Evolutionary conservation across 2,888 invertebrate species (phyloP).

Genomic region (Vesta saturnalis): DNA sequence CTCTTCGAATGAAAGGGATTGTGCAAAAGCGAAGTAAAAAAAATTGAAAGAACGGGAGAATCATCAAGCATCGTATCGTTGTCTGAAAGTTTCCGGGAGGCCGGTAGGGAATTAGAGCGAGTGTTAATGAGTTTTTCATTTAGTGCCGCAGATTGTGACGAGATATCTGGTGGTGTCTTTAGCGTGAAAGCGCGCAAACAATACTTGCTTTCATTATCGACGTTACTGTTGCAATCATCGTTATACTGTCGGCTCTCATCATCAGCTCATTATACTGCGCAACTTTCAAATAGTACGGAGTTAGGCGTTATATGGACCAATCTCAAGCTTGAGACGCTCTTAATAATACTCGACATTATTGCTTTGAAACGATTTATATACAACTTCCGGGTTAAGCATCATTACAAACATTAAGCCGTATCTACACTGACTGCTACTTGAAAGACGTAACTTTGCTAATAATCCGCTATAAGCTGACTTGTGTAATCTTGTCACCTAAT

Average conservation of each 20-base stretch:
- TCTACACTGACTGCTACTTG: not conserved
- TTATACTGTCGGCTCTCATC: constrained; percentile 28
- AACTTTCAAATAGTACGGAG: constrained; percentile 35
- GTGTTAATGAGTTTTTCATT: constrained; percentile 60
- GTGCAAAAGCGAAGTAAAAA: constrained; percentile 28
- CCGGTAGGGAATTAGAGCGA: constrained; percentile 49
- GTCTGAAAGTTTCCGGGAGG: constrained; percentile 35
- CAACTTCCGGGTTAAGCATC: constrained; percentile 27
- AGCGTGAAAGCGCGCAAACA: constrained; percentile 46
- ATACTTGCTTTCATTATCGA: constrained; percentile 48
- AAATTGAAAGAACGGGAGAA: constrained; percentile 32
- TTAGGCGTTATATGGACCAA: constrained; percentile 30
- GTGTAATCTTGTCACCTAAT: constrained; percentile 31
- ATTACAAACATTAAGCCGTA: constrained; percentile 22
- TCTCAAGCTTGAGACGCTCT: constrained; percentile 33
- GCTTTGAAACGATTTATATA: constrained; percentile 26
- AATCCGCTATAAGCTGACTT: constrained; percentile 23
- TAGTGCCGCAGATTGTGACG: constrained; percentile 55
- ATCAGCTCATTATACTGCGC: constrained; percentile 37
- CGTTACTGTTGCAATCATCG: constrained; percentile 37
- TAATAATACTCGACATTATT: constrained; percentile 28
- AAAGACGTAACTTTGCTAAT: constrained; percentile 15
- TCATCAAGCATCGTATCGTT: constrained; percentile 40
- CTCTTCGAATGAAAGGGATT: constrained; percentile 24
- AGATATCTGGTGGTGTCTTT: constrained; percentile 51